Evolutionary conservation across 2,113 vertebrate species (phyloP), one percentile per base, ranked within the genome.

Genomic region (Ellobius talpinus): DNA sequence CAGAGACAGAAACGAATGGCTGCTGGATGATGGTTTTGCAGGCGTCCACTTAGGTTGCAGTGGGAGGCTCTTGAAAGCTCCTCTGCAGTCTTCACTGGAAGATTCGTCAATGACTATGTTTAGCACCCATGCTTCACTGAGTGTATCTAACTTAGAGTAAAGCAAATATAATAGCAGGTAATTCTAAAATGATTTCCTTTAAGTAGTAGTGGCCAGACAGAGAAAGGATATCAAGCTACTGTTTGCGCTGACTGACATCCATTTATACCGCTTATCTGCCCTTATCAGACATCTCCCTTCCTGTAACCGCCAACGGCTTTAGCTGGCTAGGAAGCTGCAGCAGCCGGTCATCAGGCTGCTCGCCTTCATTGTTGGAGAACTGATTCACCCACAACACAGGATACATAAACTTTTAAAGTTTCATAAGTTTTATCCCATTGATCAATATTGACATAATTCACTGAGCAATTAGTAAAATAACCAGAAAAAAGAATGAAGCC

Each of bases 101-200:
- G 58, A 70, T 88, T 70, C 63, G 42, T 3, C 31, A 31, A 24
- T 87, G 26, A 77, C 7, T 86, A 36, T 85, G 58, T 29, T 50
- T 66, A n/a, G 33, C 39, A 73, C 29, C 21, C 74, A 45, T 66
- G 66, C 42, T 72, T 74, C 6, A 23, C 33, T n/a, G 31, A 36
- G 45, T 45, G 5, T 33, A 58, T 5, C 21, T 78, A 78, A 84
- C 45, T 45, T 61, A 70, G 36, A 39, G 52, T 17, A n/a, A 77
- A 85, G 31, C 29, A 87, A 94, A 97, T 79, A 45, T 10, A 78
- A 39, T 4, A 87, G 21, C 26, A 82, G 1, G 8, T 19, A 79
- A 45, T 90, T 96, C 55, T 55, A 91, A 91, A 89, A 95, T 58
- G 33, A 73, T 68, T 86, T 65, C 13, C 29, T 74, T 65, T 82